Evolutionary conservation across 2,888 invertebrate genomes (phyloP).

Genomic region (Xestobium rufovillosum): DNA sequence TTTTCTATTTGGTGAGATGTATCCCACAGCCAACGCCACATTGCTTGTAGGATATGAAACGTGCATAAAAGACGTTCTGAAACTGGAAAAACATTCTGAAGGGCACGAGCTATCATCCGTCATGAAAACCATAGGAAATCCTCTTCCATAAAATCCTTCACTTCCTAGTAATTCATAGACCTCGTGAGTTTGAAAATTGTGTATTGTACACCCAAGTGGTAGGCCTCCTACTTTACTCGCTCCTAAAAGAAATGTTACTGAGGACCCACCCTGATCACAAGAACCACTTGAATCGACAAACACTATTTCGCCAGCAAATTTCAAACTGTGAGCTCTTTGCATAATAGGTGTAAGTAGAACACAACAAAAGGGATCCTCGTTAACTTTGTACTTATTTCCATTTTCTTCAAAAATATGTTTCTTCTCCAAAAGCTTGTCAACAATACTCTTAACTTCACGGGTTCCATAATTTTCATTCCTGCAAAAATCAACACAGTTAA

Average conservation of each 20-base stretch:
- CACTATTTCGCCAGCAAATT: constrained; percentile 14
- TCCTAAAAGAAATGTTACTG: constrained; percentile 16
- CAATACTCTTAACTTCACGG: constrained; percentile 7
- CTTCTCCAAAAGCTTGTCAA: constrained; percentile 5
- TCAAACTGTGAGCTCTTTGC: constrained; percentile 11
- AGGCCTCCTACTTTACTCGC: constrained; percentile 17
- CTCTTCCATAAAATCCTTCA: constrained; percentile 15
- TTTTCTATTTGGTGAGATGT: constrained; percentile 9
- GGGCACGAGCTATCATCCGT: constrained; percentile 13
- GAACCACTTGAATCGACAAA: constrained; percentile 16
- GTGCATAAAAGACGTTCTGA: constrained; percentile 11
- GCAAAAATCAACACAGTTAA: no score
- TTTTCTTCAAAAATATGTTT: constrained; percentile 10
- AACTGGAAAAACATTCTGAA: constrained; percentile 12
- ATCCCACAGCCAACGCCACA: constrained; percentile 14
- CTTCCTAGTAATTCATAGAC: constrained; percentile 15
- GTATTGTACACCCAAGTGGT: constrained; percentile 14
- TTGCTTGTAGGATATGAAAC: constrained; percentile 13
- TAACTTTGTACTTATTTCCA: constrained; percentile 12
- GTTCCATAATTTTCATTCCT: no score
- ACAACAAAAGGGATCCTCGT: constrained; percentile 17
- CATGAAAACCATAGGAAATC: constrained; percentile 14
- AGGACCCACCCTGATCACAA: constrained; percentile 17
- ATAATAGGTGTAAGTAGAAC: constrained; percentile 14
- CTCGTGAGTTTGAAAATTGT: constrained; percentile 16